Conservation (phyloP, 2,888 invertebrate species). For the Sclerodermus sp. region DNA sequence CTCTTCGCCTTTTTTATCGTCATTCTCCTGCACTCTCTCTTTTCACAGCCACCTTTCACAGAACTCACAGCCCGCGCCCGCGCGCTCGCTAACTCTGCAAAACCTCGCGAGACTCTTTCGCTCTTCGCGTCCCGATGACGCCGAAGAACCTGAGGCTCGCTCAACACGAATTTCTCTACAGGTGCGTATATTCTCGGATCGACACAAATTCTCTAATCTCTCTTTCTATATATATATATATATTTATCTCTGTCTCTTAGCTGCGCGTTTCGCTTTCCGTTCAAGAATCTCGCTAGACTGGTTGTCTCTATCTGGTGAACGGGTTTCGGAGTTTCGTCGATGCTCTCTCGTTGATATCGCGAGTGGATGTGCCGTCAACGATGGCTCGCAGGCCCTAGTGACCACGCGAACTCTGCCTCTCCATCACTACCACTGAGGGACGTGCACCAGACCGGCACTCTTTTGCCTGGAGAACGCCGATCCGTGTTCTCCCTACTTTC, state of each 20-base stretch:
- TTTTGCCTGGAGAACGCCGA: conserved; percentile 35
- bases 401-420: conserved; percentile 26
- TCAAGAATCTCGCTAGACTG: too few relatives aligned
- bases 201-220: too few relatives aligned
- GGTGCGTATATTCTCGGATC: too few relatives aligned
- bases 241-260: too few relatives aligned
- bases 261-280: background rate
- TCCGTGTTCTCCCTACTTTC: conserved; percentile 11
- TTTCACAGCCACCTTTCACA: conserved; percentile 2
- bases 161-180: too few relatives aligned
- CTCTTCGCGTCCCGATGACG: too few relatives aligned
- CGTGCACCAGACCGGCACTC: conserved; percentile 16
- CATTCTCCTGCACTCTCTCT: conserved; percentile 11
- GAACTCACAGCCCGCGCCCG: conserved; percentile 4
- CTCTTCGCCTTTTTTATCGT: conserved; percentile 20
- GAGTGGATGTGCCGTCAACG: conserved; percentile 39
- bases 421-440: conserved; percentile 24
- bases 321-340: conserved; percentile 11
- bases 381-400: conserved; percentile 34
- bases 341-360: conserved; percentile 38
- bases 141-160: too few relatives aligned
- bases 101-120: background rate
- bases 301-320: background rate
- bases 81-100: too few relatives aligned
- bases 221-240: too few relatives aligned